These are phyloP conservation scores for Brassicogethes aeneus DNA, from an alignment of 2,888 invertebrate genomes.

Conservation along the genomic window DNA sequence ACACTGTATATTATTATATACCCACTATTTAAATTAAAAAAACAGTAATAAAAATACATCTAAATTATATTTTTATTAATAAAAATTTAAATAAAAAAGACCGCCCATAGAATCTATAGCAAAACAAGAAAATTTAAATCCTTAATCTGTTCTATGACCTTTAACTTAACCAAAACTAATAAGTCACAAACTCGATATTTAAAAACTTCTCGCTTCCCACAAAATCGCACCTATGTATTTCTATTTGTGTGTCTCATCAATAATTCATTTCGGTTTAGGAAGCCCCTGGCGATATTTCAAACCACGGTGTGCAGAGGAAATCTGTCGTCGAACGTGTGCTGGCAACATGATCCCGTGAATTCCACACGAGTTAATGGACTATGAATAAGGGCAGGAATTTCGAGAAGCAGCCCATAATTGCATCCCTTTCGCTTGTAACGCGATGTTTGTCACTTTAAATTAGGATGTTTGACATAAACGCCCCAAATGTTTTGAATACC, in stretches of 20 bases:
- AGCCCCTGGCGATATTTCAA: slow-evolving; percentile 15
- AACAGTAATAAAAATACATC: no score
- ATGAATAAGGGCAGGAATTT: slow-evolving; percentile 25
- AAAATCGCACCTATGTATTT: not conserved
- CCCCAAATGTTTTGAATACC: not conserved
- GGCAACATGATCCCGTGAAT: slow-evolving; percentile 29
- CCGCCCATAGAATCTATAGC: no score
- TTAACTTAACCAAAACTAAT: no score
- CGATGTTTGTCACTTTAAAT: slow-evolving; percentile 19
- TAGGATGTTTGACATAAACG: slow-evolving; percentile 12
- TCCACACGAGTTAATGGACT: slow-evolving; percentile 26
- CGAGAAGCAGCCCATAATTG: slow-evolving; percentile 25
- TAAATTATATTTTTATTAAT: no score
- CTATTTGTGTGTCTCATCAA: slow-evolving; percentile 3
- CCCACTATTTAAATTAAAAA: no score
- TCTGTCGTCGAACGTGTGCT: slow-evolving; percentile 30
- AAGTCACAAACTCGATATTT: no score
- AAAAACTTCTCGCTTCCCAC: no score
- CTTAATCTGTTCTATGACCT: no score
- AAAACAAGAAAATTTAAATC: no score
- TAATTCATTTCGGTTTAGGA: slow-evolving; percentile 5
- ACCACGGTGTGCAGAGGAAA: slow-evolving; percentile 15
- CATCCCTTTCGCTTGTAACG: slow-evolving; percentile 18
- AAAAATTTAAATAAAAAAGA: no score
- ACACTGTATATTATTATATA: no score